Base-by-base conservation (phyloP, 2,888 invertebrate genomes). In the Pseudolycoriella hygida region DNA sequence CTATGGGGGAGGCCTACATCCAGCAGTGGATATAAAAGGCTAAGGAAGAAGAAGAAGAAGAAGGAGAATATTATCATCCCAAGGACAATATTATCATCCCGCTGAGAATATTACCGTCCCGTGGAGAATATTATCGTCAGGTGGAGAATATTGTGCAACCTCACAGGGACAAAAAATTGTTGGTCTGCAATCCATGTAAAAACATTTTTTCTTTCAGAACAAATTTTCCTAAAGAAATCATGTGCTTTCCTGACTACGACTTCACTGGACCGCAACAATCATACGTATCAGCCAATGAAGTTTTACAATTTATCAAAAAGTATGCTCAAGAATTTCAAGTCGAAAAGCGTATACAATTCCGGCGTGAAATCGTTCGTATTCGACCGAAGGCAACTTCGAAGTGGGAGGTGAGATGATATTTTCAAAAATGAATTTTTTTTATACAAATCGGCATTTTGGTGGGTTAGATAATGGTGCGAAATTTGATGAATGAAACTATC, bases 151-250 rank as follows among this genome's bases (percentile, higher is more conserved):
- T n/a, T n/a, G n/a, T n/a, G n/a, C n/a, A n/a, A n/a, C n/a, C n/a
- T n/a, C n/a, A n/a, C n/a, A n/a, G n/a, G n/a, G n/a, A n/a, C n/a
- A n/a, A n/a, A n/a, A n/a, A n/a, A n/a, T n/a, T n/a, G n/a, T n/a
- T n/a, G n/a, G n/a, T n/a, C n/a, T n/a, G n/a, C n/a, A n/a, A n/a
- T n/a, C n/a, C n/a, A n/a, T n/a, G n/a, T n/a, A n/a, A 25, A 25
- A 25, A 4, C 25, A 6, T 25, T 25, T 8, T 8, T 25, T 25
- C 25, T 8, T 6, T 8, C 70, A 92, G 92, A 56, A 90, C 92
- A 0, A 93, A 93, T 63, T 70, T 93, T 6, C 93, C 93, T 0
- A 92, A 90, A 59, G 89, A 93, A 68, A 76, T 87, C 3, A 93
- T 94, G 93, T 84, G 83, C 0, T 92, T 77, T 60, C 86, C 86